Conservation (phyloP, 2,113 vertebrate species). For the Aspiorhynchus laticeps region DNA sequence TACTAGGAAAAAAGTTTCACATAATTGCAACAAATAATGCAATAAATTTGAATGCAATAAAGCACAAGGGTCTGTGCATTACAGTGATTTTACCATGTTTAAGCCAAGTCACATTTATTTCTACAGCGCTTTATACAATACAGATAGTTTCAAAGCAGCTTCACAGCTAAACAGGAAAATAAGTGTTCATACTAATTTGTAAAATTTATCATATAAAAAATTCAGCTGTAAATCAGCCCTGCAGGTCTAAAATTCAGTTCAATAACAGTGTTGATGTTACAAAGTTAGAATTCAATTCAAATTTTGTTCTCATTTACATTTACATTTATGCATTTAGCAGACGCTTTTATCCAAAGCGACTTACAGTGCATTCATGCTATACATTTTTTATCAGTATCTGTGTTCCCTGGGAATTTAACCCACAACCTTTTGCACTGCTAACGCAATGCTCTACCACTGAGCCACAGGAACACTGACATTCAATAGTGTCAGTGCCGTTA, state of each 20-base stretch:
- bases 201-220: too few species aligned
- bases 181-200: too few species aligned
- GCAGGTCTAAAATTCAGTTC: neutral
- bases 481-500: neutral
- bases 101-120: neutral
- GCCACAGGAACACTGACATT: too few species aligned
- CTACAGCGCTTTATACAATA: neutral
- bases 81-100: neutral
- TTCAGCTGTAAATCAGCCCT: neutral
- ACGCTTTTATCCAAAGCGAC: too few species aligned
- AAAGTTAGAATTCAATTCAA: too few species aligned
- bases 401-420: too few species aligned
- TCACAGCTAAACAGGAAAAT: neutral
- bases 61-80: neutral
- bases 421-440: too few species aligned
- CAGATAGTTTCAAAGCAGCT: neutral
- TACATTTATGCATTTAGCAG: too few species aligned
- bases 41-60: neutral
- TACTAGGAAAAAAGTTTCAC: neutral
- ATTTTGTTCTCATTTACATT: neutral
- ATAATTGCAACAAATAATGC: neutral
- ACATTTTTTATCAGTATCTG: too few species aligned
- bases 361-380: too few species aligned
- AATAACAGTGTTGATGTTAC: neutral
- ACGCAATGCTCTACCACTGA: too few species aligned